Base-by-base conservation (phyloP, 2,113 vertebrate genomes). In the Loxodonta africana region DNA sequence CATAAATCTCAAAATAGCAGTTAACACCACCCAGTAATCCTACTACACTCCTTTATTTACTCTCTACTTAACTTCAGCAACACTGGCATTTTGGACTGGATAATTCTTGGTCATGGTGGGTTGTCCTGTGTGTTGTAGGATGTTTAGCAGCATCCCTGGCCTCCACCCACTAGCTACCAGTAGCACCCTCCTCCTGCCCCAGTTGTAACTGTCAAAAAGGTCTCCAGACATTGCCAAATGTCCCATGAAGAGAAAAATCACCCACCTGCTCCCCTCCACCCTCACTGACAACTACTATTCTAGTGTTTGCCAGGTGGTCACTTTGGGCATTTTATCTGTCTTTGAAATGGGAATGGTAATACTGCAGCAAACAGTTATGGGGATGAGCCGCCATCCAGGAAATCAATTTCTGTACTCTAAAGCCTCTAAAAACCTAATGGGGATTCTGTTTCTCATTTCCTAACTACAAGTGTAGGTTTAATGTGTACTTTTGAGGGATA, bases 381-480 rank as follows among this genome's bases (percentile, higher is more conserved):
- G 20, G 33, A 67, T 2, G 15, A 23, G 2, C 23, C 62, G 41
- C 28, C 26, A 25, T 63, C 46, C 12, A 20, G 20, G 8, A 91
- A 78, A 60, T 69, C 30, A 37, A 69, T 74, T 44, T 95, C 82
- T 80, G n/a, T 60, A 15, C 30, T 73, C 48, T 33, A 30, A 73
- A 18, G 18, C n/a, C 15, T 73, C 85, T 89, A 17, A 67, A 30
- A 89, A 48, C 53, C 65, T 83, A 86, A 90, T 81, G 57, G 8
- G 5, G 8, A 93, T 76, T 86, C 48, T 73, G 20, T 69, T 87
- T 90, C 83, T 86, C 51, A 41, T 83, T 96, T 74, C 62, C 44
- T 62, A 63, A 88, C 21, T 57, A 37, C 41, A 92, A 77, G 65
- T 82, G 1, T 80, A 71, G 37, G 26, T 90, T 92, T 96, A 87